Evolutionary conservation across 1,140 invertebrate species (phyloP).

Genomic region (Trissolcus basalis): DNA sequence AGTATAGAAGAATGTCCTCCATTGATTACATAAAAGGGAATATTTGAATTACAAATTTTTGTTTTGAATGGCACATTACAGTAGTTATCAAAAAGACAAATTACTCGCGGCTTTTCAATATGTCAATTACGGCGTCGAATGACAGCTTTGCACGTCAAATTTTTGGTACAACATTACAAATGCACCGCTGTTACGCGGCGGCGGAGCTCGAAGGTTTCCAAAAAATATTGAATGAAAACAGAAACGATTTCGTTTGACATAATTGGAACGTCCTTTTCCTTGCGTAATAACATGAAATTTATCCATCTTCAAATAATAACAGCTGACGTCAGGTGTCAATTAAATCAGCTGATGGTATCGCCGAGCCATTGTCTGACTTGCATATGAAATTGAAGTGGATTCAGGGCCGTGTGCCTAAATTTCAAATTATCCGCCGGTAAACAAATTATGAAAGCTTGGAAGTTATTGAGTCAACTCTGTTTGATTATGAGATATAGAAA

Average conservation of each 20-base stretch:
- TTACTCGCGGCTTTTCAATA: conserved; percentile 30
- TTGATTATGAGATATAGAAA: too few relatives aligned
- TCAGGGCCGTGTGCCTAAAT: neutral
- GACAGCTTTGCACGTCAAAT: too few relatives aligned
- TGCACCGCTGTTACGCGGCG: too few relatives aligned
- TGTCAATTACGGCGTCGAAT: too few relatives aligned
- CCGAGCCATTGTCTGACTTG: conserved; percentile 6
- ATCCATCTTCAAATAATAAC: conserved; percentile 9
- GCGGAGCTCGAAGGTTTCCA: too few relatives aligned
- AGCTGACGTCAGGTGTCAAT: conserved; percentile 22
- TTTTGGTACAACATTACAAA: too few relatives aligned
- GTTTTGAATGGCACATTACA: conserved; percentile 34
- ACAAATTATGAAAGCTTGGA: too few relatives aligned
- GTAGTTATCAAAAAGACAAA: conserved; percentile 38
- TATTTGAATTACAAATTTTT: conserved; percentile 56
- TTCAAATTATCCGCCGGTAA: too few relatives aligned
- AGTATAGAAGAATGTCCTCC: conserved; percentile 30
- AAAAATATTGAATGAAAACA: too few relatives aligned
- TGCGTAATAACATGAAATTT: conserved; percentile 4
- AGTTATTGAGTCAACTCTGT: too few relatives aligned
- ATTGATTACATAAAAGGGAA: conserved; percentile 42
- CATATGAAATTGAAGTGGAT: conserved; percentile 2
- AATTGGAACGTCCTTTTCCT: conserved; percentile 6
- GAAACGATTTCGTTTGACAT: neutral
- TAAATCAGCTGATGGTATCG: conserved; percentile 15